Evolutionary conservation across 2,888 invertebrate species (phyloP), one percentile per base, ranked within the genome.

Genomic region (Acleris sparsana): DNA sequence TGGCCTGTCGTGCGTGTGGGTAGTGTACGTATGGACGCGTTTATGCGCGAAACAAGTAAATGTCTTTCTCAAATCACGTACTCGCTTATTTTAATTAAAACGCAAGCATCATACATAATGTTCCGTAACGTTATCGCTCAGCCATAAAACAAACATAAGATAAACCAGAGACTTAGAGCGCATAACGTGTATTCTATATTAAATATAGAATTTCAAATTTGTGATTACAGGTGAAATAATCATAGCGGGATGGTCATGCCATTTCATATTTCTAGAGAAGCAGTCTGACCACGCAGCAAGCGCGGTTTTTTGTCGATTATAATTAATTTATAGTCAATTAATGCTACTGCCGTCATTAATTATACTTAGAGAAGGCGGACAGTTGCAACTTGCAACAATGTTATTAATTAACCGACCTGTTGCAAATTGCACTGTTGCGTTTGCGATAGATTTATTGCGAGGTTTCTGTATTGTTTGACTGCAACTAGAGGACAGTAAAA

Each of bases 341-440:
- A 71, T 73, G 72, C 71, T 72, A 73, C 71, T 71, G 73, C 70
- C 72, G 69, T 71, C 70, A 73, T 72, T 75, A 70, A 73, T 75
- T 67, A 70, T 64, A 71, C 67, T 70, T 63, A 69, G 52, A 64
- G 56, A 68, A 66, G 58, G 29, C 62, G 62, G 70, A 72, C 63
- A 61, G 58, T 69, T 62, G 67, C 63, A 59, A 68, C 39, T 65
- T 67, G 72, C 75, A 75, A 80, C 77, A 75, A 72, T 79, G 79
- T 81, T 74, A 76, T 69, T 67, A 68, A 71, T 73, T 73, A 63
- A 72, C 69, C 70, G 70, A 75, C 43, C 62, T 62, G 61, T 72
- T 75, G 77, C 69, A 48, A 51, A 74, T 73, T 74, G 75, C 75
- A 72, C 71, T 74, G 73, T 72, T 74, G 75, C 72, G 69, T 71